These are phyloP conservation scores for Notospermus geniculatus DNA, from an alignment of 1,140 invertebrate species.

Conservation along the genomic window DNA sequence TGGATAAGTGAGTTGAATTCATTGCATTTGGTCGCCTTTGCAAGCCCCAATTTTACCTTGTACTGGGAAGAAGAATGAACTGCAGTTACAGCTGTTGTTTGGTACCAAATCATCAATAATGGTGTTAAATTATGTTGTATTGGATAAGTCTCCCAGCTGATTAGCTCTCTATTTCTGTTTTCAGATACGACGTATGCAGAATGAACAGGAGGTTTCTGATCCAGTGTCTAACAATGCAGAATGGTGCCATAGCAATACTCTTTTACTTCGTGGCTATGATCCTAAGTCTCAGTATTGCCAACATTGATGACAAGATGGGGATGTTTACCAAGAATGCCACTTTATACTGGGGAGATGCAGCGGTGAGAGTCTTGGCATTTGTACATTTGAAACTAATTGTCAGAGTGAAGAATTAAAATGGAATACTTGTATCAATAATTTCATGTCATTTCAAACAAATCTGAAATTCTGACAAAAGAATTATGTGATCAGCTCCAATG, in stretches of 20 bases:
- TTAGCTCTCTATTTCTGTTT: too few relatives aligned
- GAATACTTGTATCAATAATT: not conserved
- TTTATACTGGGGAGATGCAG: not conserved
- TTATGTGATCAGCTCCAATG: not conserved
- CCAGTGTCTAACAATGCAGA: constrained; percentile 35
- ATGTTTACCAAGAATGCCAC: constrained; percentile 18
- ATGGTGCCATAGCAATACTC: constrained; percentile 38
- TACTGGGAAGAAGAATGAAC: too few relatives aligned
- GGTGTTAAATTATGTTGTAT: too few relatives aligned
- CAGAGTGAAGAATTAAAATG: not conserved
- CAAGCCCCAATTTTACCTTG: too few relatives aligned
- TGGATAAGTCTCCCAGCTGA: too few relatives aligned
- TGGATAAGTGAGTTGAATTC: constrained; percentile 40
- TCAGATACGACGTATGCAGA: constrained; percentile 39
- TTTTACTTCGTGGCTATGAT: constrained; percentile 34
- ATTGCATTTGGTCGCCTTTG: too few relatives aligned
- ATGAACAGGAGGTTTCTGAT: constrained; percentile 33
- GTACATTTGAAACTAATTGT: not conserved
- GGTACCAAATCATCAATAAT: too few relatives aligned
- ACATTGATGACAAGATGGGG: constrained; percentile 36
- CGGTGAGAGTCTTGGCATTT: not conserved
- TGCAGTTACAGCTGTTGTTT: too few relatives aligned
- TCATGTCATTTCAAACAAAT: not conserved
- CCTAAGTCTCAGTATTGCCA: constrained; percentile 27
- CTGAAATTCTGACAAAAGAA: not conserved